Percentiles rank a stretch among this genome's conserved stretches.
Conservation (phyloP, 2,797 vertebrate species). For the Lophura swinhoii region DNA sequence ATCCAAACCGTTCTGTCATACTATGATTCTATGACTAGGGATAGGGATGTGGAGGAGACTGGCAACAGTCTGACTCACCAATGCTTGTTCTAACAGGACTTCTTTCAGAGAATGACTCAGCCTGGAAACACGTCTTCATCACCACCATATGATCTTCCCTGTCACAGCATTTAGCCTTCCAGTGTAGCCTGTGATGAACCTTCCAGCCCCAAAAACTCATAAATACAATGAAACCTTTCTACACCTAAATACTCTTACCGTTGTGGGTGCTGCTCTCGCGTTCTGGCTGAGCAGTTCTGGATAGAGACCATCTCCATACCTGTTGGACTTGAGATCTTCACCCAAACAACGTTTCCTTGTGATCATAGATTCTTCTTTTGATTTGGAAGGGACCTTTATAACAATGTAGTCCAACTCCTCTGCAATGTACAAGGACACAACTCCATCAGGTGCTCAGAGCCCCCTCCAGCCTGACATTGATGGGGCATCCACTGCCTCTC, state of each 20-base stretch:
- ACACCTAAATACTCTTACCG: not conserved
- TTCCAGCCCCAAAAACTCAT: accelerated
- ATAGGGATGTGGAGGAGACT: not conserved
- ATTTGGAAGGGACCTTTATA: too few species aligned
- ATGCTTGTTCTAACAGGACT: not conserved
- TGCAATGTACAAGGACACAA: too few species aligned
- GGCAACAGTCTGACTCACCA: not conserved
- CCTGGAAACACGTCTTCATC: not conserved
- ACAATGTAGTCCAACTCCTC: too few species aligned
- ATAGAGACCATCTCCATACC: accelerated
- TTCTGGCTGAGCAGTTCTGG: not conserved
- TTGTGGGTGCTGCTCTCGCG: accelerated
- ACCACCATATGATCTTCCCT: not conserved
- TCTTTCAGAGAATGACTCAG: not conserved
- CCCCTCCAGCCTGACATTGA: too few species aligned
- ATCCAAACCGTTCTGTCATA: too few species aligned
- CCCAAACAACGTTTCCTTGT: not conserved
- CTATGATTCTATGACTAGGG: too few species aligned
- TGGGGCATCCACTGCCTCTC: too few species aligned
- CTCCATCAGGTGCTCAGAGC: too few species aligned
- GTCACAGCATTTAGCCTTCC: not conserved
- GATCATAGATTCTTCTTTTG: too few species aligned
- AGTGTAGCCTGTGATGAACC: not conserved
- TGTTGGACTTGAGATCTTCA: not conserved
- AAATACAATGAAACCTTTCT: not conserved